Evolutionary conservation across 2,888 invertebrate species (phyloP), one percentile per base, ranked within the genome.

Genomic region (Empis stercorea): DNA sequence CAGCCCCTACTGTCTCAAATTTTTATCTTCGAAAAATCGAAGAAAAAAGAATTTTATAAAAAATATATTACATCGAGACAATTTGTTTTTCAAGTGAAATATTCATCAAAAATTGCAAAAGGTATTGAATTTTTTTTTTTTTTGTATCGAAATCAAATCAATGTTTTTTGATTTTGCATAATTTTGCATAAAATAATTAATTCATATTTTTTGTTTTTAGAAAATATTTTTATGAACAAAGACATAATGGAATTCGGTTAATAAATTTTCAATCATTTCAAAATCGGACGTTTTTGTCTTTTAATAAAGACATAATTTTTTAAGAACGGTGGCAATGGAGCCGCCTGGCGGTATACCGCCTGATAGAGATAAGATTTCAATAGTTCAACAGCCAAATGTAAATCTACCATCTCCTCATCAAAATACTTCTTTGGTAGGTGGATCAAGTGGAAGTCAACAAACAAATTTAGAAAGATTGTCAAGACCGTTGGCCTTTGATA

Each of bases 401-500:
- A 54, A 52, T 51, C 50, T 50, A 30, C 36, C 44, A 47, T 43
- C 51, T 7, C 51, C 48, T 37, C 51, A 56, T 50, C 55, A 54
- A 46, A 54, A 58, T 40, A 57, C 58, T 45, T 55, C 56, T 50
- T 52, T 56, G n/a, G 53, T 55, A 40, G 54, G 55, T 17, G 55
- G 58, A 46, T 55, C 59, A 43, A 48, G 56, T 55, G 46, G 51
- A 55, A 49, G 59, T 51, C 58, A 55, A 30, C 65, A 63, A 49
- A 64, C 63, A 54, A 57, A 64, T 41, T 60, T 68, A 52, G 68
- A 68, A 49, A 64, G 64, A 55, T 56, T 69, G n/a, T 68, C 68
- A 30, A 59, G 81, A 73, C 82, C 82, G 62, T 74, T 78, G 71
- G 80, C 80, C 68, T 82, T 82, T 73, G 82, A 82, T 73, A 82